Base-by-base conservation (phyloP, 2,888 invertebrate genomes). In the Sceliomorpha sp. region DNA sequence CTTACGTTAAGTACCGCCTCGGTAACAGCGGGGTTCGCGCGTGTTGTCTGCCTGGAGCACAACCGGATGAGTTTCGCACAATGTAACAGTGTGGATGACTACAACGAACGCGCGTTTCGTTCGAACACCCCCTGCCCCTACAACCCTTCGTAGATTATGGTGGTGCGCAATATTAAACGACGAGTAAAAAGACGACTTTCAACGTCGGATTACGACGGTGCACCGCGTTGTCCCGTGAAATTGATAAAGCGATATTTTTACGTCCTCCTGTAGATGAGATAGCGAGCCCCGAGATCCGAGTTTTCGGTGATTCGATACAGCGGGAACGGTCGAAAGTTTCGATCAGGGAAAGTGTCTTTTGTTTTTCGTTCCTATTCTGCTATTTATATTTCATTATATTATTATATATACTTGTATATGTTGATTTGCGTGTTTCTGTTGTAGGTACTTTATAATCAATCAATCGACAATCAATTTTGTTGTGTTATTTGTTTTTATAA, bases 121-220 rank as follows among this genome's bases (percentile, higher is more conserved):
- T 59, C 69, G 50, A 58, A 62, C 58, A 31, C 27, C 24, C 39
- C 42, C 10, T 36, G 29, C 31, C 34, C 14, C 40, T 47, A 39
- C 39, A 31, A 5, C 51, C 47, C 42, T 53, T 34, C 39, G 10
- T 77, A 80, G 81, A 82, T 84, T 84, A 84, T 77, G 75, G 76
- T 75, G 53, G 76, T 75, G 81, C 74, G 80, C 83, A 83, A 84
- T 84, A 84, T 83, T 84, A 84, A 84, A 80, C 82, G 79, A 73
- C 75, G 76, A 82, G 76, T 77, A 83, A 84, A 84, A 84, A 82
- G 82, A 83, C 82, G 82, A 84, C 76, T 76, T 75, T 71, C 74
- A 70, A 79, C 78, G 74, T 67, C 75, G 82, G 82, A 82, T 82
- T 80, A 82, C 74, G 71, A 73, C 55, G 47, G 50, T 56, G 66